These are phyloP conservation scores for Sebastes variabilis DNA, from an alignment of 2,797 vertebrate species.

Conservation along the genomic window DNA sequence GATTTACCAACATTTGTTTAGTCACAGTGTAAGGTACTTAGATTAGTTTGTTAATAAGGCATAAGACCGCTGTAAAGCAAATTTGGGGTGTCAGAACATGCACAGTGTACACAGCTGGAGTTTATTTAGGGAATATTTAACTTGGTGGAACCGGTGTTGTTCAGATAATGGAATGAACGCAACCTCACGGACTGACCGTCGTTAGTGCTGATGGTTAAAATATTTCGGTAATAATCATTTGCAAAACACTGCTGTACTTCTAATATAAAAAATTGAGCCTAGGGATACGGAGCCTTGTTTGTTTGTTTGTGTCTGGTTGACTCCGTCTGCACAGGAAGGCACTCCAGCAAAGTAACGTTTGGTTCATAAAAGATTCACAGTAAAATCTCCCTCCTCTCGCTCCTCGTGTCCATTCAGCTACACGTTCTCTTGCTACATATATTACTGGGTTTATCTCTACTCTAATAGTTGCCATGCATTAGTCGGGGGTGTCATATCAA, in stretches of 20 bases:
- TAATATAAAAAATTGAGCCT: conserved; percentile 6
- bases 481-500: conserved; percentile 1
- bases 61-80: neutral
- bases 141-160: neutral
- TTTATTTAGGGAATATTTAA: neutral
- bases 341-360: conserved; percentile 64
- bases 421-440: conserved; percentile 51
- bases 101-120: neutral
- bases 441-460: conserved; percentile 23
- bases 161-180: neutral
- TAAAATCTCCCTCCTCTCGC: conserved; percentile 23
- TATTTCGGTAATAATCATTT: neutral
- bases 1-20: neutral
- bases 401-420: conserved; percentile 17
- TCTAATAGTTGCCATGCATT: conserved; percentile 19
- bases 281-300: neutral
- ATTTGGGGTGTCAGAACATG: neutral
- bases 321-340: conserved; percentile 68
- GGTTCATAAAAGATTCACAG: conserved; percentile 64
- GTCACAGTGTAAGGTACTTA: conserved; percentile 55
- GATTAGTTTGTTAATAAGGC: neutral
- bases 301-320: conserved; percentile 18
- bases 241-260: neutral
- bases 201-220: neutral
- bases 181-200: neutral